A percentile compares a stretch with the other conserved stretches of the same genome.
Evolutionary conservation across 2,113 vertebrate species (phyloP).

Genomic region (Zosterops japonicus): DNA sequence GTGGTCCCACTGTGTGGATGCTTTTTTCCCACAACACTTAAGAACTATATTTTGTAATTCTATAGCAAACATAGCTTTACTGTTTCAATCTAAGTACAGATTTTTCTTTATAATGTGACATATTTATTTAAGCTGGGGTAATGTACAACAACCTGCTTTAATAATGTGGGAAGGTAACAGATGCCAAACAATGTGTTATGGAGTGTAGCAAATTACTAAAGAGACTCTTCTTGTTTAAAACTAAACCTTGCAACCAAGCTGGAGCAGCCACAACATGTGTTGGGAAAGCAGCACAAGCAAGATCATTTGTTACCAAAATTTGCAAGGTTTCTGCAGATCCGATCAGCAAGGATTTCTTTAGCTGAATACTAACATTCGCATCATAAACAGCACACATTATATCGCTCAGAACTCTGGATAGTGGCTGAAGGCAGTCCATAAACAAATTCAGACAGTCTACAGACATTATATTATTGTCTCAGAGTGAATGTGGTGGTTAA

Average conservation of each 20-base stretch:
- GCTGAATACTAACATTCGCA: not conserved
- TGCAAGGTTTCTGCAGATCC: not conserved
- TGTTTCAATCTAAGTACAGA: slow-evolving; percentile 3
- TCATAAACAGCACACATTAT: not conserved
- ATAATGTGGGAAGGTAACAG: slow-evolving; percentile 22
- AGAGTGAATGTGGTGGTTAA: not conserved
- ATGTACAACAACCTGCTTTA: not conserved
- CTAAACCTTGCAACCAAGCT: not conserved
- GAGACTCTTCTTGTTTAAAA: not conserved
- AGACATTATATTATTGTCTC: not conserved
- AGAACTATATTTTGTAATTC: slow-evolving; percentile 4
- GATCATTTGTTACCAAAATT: not conserved
- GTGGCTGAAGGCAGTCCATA: not conserved
- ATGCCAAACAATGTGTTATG: not conserved
- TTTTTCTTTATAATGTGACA: slow-evolving; percentile 32
- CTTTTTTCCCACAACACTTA: not conserved
- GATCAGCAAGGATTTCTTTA: not conserved
- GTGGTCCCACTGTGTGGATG: not conserved
- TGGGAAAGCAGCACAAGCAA: not conserved
- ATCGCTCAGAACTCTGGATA: not conserved
- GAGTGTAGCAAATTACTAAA: not conserved
- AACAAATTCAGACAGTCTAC: not conserved
- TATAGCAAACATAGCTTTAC: not conserved
- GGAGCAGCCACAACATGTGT: not conserved
- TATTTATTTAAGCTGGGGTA: slow-evolving; percentile 25